phyloP scores from a whole-genome alignment of 2,113 vertebrate genomes.

The Epinephelus fuscoguttatus region DNA sequence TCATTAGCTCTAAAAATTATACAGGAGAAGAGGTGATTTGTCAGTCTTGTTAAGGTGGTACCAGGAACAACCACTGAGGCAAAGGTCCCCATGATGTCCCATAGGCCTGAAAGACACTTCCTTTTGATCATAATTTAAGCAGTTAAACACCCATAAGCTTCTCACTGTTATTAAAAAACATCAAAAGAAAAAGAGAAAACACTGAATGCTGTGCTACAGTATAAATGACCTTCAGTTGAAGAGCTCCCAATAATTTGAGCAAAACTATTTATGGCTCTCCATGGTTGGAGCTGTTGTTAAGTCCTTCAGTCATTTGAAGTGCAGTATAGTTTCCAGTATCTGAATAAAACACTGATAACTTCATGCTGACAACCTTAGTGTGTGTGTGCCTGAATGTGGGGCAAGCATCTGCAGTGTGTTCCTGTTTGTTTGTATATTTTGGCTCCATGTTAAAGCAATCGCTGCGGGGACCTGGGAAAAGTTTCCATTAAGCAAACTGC shows the following conservation, averaged over 20 bases:
- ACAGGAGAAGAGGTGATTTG: background rate
- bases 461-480: slow-evolving; percentile 16
- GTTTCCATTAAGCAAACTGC: slow-evolving; percentile 29
- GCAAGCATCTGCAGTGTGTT: background rate
- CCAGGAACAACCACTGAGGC: background rate
- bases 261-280: background rate
- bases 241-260: background rate
- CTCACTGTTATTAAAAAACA: background rate
- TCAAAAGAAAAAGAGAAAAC: background rate
- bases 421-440: slow-evolving; percentile 22
- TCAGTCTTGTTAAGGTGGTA: background rate
- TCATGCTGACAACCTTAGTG: background rate
- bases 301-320: background rate
- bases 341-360: background rate
- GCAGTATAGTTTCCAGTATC: background rate
- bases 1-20: background rate
- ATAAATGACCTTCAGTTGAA: background rate
- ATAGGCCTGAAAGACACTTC: background rate
- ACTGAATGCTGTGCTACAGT: background rate
- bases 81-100: background rate
- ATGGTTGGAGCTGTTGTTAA: background rate
- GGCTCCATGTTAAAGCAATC: background rate
- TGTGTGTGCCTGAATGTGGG: background rate
- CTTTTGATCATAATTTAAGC: background rate
- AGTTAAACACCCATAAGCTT: background rate